phyloP scores from a whole-genome alignment of 2,888 invertebrate species.

The Smittia aterrima region DNA sequence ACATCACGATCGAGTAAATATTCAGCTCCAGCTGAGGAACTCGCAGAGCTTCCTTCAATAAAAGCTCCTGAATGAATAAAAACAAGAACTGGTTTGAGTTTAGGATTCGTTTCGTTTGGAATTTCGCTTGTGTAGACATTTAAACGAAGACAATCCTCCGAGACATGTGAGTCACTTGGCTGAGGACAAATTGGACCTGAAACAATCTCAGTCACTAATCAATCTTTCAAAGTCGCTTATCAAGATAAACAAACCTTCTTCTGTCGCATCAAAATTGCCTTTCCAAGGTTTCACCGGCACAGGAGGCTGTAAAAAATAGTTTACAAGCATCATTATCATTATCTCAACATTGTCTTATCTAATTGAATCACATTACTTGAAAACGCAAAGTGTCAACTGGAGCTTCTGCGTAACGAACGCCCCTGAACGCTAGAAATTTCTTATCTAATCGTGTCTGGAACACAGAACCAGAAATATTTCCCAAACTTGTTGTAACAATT shows the following conservation, averaged over 20 bases:
- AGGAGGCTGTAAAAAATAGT: neutral
- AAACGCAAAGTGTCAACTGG: neutral
- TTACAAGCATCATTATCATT: neutral
- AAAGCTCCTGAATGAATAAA: neutral
- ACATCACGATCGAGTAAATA: constrained; percentile 50
- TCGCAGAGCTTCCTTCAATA: neutral
- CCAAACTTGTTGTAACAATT: constrained; percentile 6
- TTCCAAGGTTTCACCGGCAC: neutral
- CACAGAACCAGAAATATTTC: neutral
- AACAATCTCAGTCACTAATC: too few species aligned
- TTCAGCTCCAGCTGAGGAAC: constrained; percentile 45
- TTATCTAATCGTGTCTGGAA: neutral
- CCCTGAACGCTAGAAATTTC: neutral
- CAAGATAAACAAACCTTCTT: neutral
- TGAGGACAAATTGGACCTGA: neutral
- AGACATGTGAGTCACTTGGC: neutral
- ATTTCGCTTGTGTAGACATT: constrained; percentile 5
- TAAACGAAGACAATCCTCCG: neutral
- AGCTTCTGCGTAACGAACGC: neutral
- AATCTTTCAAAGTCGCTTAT: too few species aligned
- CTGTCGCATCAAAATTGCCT: neutral
- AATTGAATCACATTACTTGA: too few species aligned
- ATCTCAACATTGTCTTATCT: neutral
- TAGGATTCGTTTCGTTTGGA: neutral
- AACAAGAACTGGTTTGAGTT: neutral